These are phyloP conservation scores for Tragopan temminckii DNA, from an alignment of 2,797 vertebrate genomes.

Conservation along the genomic window DNA sequence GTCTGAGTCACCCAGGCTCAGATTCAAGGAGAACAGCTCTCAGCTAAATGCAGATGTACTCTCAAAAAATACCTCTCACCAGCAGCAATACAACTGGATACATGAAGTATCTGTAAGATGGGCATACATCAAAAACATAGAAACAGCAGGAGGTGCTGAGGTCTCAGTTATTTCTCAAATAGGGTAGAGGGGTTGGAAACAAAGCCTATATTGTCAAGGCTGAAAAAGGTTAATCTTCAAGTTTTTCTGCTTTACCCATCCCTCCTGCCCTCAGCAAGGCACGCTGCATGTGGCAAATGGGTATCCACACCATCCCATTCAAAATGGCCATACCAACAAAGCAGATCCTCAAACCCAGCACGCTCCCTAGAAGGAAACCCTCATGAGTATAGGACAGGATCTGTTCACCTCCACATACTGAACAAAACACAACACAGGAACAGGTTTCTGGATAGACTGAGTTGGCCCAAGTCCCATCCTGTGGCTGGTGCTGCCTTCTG, in stretches of 20 bases:
- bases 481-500: constrained; percentile 22
- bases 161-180: neutral
- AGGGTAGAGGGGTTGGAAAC: neutral
- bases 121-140: neutral
- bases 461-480: neutral
- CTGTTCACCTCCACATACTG: neutral
- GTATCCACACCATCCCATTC: rapidly evolving
- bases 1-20: neutral
- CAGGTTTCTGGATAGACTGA: neutral
- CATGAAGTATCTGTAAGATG: rapidly evolving
- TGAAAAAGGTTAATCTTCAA: neutral
- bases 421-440: neutral
- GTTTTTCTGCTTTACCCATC: neutral
- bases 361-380: neutral
- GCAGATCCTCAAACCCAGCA: neutral
- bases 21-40: neutral
- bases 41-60: neutral
- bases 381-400: rapidly evolving
- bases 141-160: neutral
- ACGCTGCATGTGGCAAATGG: rapidly evolving
- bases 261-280: neutral
- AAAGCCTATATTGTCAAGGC: neutral
- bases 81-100: neutral
- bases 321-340: rapidly evolving
- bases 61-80: neutral